A percentile compares a stretch with the other conserved stretches of the same genome.
These are phyloP conservation scores for Acrocera orbiculus DNA, from an alignment of 2,888 invertebrate genomes.

Conservation along the genomic window DNA sequence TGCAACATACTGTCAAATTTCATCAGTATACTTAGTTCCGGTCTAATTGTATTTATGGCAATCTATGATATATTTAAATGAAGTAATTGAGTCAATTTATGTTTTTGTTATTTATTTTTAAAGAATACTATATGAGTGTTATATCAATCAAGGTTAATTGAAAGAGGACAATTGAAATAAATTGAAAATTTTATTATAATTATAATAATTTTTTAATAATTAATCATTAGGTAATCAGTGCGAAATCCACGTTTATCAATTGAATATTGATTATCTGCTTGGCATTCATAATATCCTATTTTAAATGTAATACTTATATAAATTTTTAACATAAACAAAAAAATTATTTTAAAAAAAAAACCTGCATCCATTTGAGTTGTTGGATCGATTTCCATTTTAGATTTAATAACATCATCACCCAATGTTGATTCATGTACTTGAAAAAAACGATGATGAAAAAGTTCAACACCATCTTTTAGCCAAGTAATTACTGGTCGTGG, in stretches of 20 bases:
- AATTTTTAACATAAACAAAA: too few species aligned
- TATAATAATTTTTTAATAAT: constrained; percentile 19
- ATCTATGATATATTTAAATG: too few species aligned
- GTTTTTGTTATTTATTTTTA: constrained; percentile 4
- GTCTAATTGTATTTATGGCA: too few species aligned
- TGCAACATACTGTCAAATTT: too few species aligned
- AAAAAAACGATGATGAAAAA: constrained; percentile 73
- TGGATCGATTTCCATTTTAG: constrained; percentile 86
- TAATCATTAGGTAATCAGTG: constrained; percentile 49
- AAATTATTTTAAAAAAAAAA: constrained; percentile 15
- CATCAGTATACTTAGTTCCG: too few species aligned
- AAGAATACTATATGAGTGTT: constrained; percentile 2
- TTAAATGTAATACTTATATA: too few species aligned
- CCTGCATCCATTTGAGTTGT: constrained; percentile 93
- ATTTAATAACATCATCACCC: constrained; percentile 64
- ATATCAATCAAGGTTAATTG: constrained; percentile 2
- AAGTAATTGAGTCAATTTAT: constrained; percentile 8
- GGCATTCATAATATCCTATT: constrained; percentile 63
- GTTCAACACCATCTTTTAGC: constrained; percentile 91
- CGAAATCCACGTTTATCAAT: constrained; percentile 80
- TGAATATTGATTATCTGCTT: constrained; percentile 83
- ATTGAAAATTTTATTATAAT: neutral
- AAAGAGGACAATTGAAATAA: constrained; percentile 1
- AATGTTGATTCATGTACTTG: constrained; percentile 82
- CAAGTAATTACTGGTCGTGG: constrained; percentile 86